Conservation (phyloP, 2,113 vertebrate species). For the Pachyramphus minor region DNA sequence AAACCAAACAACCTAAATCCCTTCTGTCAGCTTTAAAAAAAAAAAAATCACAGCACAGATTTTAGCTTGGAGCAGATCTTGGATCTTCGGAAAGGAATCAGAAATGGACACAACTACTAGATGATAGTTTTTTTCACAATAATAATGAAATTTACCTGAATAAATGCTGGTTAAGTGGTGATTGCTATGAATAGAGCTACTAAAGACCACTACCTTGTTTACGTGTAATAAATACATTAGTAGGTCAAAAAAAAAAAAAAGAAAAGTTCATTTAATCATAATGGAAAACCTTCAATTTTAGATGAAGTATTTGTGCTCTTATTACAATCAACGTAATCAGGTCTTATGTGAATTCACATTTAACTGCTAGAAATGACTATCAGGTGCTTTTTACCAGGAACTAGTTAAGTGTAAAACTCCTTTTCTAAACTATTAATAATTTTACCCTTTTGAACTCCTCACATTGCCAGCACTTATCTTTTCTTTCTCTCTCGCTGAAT, state of each 20-base stretch:
- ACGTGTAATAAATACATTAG: background rate
- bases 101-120: background rate
- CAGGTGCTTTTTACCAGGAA: background rate
- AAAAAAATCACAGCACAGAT: background rate
- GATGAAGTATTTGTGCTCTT: background rate
- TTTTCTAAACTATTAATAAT: background rate
- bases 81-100: background rate
- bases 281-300: background rate
- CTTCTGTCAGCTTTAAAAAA: background rate
- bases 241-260: background rate
- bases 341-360: background rate
- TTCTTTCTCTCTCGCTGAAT: background rate
- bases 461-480: background rate
- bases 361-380: background rate
- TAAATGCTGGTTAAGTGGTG: background rate
- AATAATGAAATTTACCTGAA: background rate
- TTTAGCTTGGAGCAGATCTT: background rate
- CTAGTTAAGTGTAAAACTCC: background rate
- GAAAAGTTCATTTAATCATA: background rate
- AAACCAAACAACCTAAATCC: background rate
- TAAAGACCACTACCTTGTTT: background rate
- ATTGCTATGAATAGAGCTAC: background rate
- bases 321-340: background rate
- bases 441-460: background rate
- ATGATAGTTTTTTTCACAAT: background rate